These are phyloP conservation scores for Pemphredon lugubris DNA, from an alignment of 2,888 invertebrate genomes.

Conservation along the genomic window DNA sequence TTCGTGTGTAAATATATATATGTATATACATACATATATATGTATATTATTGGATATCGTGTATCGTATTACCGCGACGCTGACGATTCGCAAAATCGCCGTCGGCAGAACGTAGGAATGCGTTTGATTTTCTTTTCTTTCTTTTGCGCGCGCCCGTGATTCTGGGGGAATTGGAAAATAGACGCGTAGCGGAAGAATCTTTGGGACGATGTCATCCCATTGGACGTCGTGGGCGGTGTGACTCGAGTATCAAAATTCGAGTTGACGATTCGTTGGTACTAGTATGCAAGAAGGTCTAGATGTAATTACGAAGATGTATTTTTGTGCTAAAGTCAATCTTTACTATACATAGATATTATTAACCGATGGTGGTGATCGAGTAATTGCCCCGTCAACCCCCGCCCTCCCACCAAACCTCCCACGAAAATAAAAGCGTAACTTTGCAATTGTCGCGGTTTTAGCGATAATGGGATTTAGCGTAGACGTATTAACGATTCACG, in stretches of 20 bases:
- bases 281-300: constrained; percentile 44
- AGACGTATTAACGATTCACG: too few relatives aligned
- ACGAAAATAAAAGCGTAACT: too few relatives aligned
- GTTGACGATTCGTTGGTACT: constrained; percentile 19
- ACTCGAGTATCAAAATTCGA: too few relatives aligned
- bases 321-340: constrained; percentile 68
- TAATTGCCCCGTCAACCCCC: background rate
- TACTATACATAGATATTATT: constrained; percentile 43
- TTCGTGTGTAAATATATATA: constrained; percentile 65
- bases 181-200: too few relatives aligned
- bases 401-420: background rate
- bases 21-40: constrained; percentile 62
- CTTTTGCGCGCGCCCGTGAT: background rate
- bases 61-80: constrained; percentile 46
- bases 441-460: constrained; percentile 6
- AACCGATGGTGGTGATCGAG: constrained; percentile 27
- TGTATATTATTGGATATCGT: constrained; percentile 46
- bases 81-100: constrained; percentile 12
- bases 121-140: constrained; percentile 11
- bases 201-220: too few relatives aligned
- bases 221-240: too few relatives aligned
- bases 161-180: background rate
- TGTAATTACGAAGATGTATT: constrained; percentile 67
- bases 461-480: background rate
- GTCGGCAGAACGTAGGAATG: constrained; percentile 15